Evolutionary conservation across 2,113 vertebrate species (phyloP).

Genomic region (Chelonoidis abingdonii): DNA sequence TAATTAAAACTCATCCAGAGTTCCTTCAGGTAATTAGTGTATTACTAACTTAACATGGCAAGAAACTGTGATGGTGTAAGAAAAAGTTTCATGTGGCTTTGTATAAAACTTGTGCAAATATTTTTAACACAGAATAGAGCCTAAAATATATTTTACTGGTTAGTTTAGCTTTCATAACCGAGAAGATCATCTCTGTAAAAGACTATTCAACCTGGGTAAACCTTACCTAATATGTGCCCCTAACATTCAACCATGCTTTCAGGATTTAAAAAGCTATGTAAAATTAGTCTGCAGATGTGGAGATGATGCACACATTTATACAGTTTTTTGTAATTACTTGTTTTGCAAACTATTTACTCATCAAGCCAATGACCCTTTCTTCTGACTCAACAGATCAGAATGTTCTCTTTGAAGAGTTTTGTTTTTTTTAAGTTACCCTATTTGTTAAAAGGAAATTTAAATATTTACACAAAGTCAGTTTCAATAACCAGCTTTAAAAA

Average conservation of each 20-base stretch:
- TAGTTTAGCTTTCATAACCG: not conserved
- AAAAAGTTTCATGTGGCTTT: not conserved
- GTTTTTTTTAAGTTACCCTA: not conserved
- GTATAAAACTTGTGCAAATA: not conserved
- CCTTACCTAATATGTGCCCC: not conserved
- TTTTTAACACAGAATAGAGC: not conserved
- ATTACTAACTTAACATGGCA: no score
- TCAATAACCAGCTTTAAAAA: not conserved
- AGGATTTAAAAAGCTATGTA: not conserved
- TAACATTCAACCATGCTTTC: not conserved
- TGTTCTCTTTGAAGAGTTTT: not conserved
- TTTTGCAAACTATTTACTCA: not conserved
- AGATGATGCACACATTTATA: not conserved
- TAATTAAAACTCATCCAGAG: no score
- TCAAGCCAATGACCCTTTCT: slow-evolving; percentile 12
- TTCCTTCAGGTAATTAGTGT: no score
- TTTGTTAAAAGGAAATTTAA: not conserved
- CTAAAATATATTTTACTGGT: not conserved
- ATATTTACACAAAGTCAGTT: not conserved
- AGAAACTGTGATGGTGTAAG: no score
- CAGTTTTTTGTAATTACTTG: not conserved
- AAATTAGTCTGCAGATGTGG: not conserved
- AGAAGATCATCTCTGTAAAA: not conserved
- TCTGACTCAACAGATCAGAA: not conserved
- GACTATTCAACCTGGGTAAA: not conserved